These are phyloP conservation scores for Zygaena filipendulae DNA, from an alignment of 2,888 invertebrate species.

Conservation along the genomic window DNA sequence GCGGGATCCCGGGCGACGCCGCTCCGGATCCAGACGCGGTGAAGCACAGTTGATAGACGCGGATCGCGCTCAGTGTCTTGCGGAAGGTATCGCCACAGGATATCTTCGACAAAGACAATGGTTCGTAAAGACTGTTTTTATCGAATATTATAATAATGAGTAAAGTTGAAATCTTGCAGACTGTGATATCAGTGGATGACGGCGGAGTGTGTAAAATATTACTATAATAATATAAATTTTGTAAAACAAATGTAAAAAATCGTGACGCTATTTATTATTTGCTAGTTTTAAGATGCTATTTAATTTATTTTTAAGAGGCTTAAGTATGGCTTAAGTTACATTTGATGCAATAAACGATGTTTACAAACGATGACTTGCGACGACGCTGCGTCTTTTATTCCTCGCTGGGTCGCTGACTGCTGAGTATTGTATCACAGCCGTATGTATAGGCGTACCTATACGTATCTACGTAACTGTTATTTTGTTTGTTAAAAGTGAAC, in stretches of 20 bases:
- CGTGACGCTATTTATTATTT: conserved; percentile 62
- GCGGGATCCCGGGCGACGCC: conserved; percentile 30
- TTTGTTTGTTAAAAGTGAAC: no score
- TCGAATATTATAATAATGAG: neutral
- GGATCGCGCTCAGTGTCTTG: conserved; percentile 4
- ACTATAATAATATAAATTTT: no score
- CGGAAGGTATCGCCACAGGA: conserved; percentile 15
- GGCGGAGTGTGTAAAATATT: conserved; percentile 33
- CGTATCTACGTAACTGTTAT: no score
- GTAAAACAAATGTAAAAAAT: conserved; percentile 47
- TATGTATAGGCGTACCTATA: no score
- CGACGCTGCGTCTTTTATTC: no score
- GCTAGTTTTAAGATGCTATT: conserved; percentile 54
- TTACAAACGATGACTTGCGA: no score
- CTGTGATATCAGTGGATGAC: conserved; percentile 44
- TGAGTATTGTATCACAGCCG: no score
- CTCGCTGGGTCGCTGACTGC: no score
- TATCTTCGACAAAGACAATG: conserved; percentile 14
- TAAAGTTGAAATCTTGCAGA: conserved; percentile 20
- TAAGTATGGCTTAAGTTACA: conserved; percentile 50
- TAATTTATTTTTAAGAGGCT: conserved; percentile 47
- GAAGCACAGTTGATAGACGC: conserved; percentile 63
- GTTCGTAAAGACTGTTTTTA: conserved; percentile 11
- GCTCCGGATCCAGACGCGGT: conserved; percentile 53
- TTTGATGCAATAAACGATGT: conserved; percentile 47